A percentile compares a stretch with the other conserved stretches of the same genome.
Evolutionary conservation across 1,140 invertebrate genomes (phyloP).

Genomic region (Diabrotica undecimpunctata): DNA sequence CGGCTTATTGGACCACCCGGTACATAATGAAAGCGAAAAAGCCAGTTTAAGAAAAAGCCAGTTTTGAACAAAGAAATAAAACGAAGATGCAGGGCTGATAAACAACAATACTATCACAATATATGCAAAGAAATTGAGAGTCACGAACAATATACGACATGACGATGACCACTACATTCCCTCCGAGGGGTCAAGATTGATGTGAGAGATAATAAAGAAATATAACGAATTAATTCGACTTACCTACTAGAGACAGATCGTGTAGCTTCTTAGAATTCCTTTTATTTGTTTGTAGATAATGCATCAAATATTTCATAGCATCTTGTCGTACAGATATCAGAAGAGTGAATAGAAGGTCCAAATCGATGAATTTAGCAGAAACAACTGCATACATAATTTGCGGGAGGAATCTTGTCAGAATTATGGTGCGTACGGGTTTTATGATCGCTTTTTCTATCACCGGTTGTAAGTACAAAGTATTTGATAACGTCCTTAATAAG

Average conservation of each 20-base stretch:
- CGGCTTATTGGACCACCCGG: too few species aligned
- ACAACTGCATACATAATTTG: constrained; percentile 25
- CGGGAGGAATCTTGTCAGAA: constrained; percentile 18
- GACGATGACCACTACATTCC: too few species aligned
- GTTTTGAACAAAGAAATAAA: too few species aligned
- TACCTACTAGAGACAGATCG: constrained; percentile 4
- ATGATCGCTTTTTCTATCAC: neutral
- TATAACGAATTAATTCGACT: neutral
- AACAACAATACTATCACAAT: too few species aligned
- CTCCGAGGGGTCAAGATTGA: too few species aligned
- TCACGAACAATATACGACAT: too few species aligned
- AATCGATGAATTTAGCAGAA: constrained; percentile 21
- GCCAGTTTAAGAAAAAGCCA: too few species aligned
- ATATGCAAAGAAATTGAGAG: too few species aligned
- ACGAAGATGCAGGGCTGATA: too few species aligned
- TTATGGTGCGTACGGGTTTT: constrained; percentile 1
- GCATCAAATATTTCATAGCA: constrained; percentile 16
- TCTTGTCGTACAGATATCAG: constrained; percentile 9
- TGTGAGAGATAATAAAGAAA: too few species aligned
- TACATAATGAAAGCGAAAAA: too few species aligned
- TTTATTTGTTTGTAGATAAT: constrained; percentile 28
- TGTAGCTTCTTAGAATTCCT: constrained; percentile 30
- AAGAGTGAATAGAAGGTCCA: constrained; percentile 22
- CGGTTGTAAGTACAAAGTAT: neutral
- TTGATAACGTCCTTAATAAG: constrained; percentile 20